Evolutionary conservation across 2,113 vertebrate genomes (phyloP).

Genomic region (Carassius carassius): DNA sequence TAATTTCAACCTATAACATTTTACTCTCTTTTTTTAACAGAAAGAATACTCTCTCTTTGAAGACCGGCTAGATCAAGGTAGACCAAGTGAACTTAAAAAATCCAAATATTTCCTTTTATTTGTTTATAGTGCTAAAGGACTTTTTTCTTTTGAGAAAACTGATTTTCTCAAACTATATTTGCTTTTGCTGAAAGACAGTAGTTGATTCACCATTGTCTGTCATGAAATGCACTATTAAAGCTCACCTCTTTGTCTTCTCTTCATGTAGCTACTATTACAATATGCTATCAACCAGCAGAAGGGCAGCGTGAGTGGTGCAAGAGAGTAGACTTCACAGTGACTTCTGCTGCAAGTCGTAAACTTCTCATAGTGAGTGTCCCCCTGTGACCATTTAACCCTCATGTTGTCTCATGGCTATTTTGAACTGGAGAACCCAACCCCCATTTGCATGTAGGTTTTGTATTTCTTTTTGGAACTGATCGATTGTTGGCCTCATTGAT

Average conservation of each 20-base stretch:
- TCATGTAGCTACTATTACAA: constrained; percentile 57
- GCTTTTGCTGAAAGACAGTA: not conserved
- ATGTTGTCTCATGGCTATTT: no score
- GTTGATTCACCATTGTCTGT: not conserved
- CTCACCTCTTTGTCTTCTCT: constrained; percentile 43
- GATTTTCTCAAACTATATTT: not conserved
- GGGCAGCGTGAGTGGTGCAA: constrained; percentile 56
- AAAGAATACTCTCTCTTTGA: not conserved
- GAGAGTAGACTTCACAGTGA: constrained; percentile 64
- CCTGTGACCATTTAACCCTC: not conserved
- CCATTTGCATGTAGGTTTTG: no score
- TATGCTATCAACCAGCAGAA: constrained; percentile 59
- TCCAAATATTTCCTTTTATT: not conserved
- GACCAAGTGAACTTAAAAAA: not conserved
- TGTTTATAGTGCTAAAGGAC: not conserved
- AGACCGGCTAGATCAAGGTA: not conserved
- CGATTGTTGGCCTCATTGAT: no score
- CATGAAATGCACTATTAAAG: not conserved
- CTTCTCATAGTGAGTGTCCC: constrained; percentile 7
- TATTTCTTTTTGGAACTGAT: no score
- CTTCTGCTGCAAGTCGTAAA: not conserved
- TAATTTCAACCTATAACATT: not conserved
- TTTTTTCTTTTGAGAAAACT: not conserved
- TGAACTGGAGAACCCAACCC: no score
- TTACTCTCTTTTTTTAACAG: not conserved